phyloP scores from a whole-genome alignment of 2,797 vertebrate genomes.

The Argyrosomus regius region DNA sequence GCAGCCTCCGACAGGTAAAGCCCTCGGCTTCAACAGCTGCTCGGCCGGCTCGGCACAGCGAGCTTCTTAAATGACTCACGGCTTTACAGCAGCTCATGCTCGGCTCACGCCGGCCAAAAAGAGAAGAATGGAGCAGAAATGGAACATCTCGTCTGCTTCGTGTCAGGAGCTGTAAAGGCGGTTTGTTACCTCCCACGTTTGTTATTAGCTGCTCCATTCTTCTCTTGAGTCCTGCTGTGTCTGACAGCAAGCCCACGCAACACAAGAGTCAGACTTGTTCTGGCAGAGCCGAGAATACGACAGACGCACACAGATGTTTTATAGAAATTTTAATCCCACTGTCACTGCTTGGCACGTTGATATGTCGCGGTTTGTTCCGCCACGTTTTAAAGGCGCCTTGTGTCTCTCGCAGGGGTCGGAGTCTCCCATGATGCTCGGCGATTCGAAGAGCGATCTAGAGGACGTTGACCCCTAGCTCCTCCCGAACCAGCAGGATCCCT shows the following conservation, averaged over 20 bases:
- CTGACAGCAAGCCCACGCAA: conserved; percentile 52
- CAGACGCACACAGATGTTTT: conserved; percentile 19
- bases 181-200: conserved; percentile 57
- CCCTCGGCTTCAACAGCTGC: background rate
- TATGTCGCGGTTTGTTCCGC: background rate
- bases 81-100: conserved; percentile 12
- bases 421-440: conserved; percentile 98
- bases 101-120: conserved; percentile 21
- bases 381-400: background rate
- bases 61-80: conserved; percentile 39
- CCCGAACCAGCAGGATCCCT: conserved; percentile 62
- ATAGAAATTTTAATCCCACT: conserved; percentile 39
- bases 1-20: conserved; percentile 94
- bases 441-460: conserved; percentile 97
- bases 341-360: background rate
- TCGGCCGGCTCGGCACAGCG: background rate
- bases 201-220: conserved; percentile 59
- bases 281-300: conserved; percentile 24
- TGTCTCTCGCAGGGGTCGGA: conserved; percentile 90
- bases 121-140: conserved; percentile 50
- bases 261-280: conserved; percentile 30
- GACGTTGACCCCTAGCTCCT: conserved; percentile 93
- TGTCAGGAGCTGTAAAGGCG: conserved; percentile 52
- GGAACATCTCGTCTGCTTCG: conserved; percentile 35
- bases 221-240: conserved; percentile 37